Evolutionary conservation across 2,888 invertebrate genomes (phyloP).

Genomic region (Xiphydria camelus): DNA sequence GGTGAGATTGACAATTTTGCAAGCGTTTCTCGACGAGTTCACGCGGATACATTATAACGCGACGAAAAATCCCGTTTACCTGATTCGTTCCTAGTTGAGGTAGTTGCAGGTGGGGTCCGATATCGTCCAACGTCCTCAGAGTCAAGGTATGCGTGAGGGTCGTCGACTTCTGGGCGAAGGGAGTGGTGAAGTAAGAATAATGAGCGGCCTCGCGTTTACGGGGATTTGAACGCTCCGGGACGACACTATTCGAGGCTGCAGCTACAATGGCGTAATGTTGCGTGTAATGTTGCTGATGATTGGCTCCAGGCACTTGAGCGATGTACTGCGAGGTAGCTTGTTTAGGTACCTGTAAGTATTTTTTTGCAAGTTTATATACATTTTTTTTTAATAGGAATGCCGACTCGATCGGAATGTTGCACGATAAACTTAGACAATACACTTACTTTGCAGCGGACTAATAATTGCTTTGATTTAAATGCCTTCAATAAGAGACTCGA

Average conservation of each 20-base stretch:
- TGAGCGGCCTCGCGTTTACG: neutral
- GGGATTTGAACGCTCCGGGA: neutral
- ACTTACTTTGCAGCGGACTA: too few relatives aligned
- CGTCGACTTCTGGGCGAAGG: conserved; percentile 1
- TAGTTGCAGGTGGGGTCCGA: neutral
- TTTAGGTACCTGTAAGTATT: neutral
- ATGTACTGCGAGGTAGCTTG: neutral
- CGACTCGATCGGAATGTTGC: too few relatives aligned
- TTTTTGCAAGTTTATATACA: too few relatives aligned
- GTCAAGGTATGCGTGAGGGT: neutral
- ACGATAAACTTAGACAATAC: too few relatives aligned
- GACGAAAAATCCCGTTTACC: neutral
- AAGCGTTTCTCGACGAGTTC: too few relatives aligned
- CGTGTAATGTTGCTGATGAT: conserved; percentile 5
- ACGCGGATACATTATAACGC: too few relatives aligned
- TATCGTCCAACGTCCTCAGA: neutral
- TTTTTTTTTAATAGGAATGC: too few relatives aligned
- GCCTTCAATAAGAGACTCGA: too few relatives aligned
- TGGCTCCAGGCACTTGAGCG: neutral
- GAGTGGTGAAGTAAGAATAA: neutral
- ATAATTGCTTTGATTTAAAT: too few relatives aligned
- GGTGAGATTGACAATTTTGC: too few relatives aligned
- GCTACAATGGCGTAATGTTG: conserved; percentile 8
- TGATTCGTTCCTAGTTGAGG: neutral
- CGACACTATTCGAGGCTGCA: conserved; percentile 1